A percentile compares a stretch with the other conserved stretches of the same genome.
These are phyloP conservation scores for Temnothorax unifasciatus DNA, from an alignment of 2,888 invertebrate genomes.

Conservation along the genomic window DNA sequence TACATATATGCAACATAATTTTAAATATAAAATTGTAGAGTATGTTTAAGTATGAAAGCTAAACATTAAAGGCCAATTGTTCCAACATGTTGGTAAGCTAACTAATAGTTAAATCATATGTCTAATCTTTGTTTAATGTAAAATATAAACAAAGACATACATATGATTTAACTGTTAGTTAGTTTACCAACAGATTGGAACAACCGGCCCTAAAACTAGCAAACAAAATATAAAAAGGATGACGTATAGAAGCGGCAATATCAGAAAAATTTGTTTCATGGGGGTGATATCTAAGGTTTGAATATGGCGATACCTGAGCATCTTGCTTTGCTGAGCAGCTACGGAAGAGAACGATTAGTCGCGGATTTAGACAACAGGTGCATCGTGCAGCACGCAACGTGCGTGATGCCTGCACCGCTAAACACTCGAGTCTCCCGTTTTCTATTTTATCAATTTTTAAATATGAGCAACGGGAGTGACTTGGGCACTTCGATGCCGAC, in stretches of 20 bases:
- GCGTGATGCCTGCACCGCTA: conserved; percentile 15
- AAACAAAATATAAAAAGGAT: not conserved
- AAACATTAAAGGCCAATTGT: no score
- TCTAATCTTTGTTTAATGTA: no score
- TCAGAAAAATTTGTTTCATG: not conserved
- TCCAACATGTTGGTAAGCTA: no score
- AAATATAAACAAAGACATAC: no score
- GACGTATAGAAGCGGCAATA: not conserved
- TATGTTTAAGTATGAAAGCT: not conserved
- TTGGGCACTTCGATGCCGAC: not conserved
- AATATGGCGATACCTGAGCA: not conserved
- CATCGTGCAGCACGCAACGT: conserved; percentile 32
- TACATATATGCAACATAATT: not conserved
- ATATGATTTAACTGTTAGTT: no score
- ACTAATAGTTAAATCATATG: no score
- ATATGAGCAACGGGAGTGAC: not conserved
- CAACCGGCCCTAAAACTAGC: no score
- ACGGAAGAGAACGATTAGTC: conserved; percentile 50
- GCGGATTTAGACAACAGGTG: conserved; percentile 56
- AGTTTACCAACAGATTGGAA: no score
- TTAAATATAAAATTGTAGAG: not conserved
- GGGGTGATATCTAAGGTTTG: not conserved
- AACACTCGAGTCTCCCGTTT: conserved; percentile 21
- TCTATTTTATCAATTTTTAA: conserved; percentile 41
- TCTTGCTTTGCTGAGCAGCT: conserved; percentile 30